Percentiles rank a stretch among this genome's conserved stretches.
Conservation (phyloP, 2,113 vertebrate genomes). For the Noturus placidus region DNA sequence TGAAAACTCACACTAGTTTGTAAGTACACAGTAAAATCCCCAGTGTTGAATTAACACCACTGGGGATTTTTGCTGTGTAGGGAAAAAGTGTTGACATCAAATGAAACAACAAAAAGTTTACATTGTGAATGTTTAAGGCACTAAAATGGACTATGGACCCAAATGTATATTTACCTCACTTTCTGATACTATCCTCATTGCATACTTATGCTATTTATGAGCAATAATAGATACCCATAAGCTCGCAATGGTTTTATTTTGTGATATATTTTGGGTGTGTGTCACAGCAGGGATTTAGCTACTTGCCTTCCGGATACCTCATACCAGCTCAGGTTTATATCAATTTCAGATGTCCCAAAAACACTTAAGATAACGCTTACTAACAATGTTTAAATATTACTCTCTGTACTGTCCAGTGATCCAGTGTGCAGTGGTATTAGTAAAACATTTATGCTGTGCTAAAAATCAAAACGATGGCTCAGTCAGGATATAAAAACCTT, state of each 20-base stretch:
- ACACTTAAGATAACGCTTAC: background rate
- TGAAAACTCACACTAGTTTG: background rate
- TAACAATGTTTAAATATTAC: background rate
- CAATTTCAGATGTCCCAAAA: background rate
- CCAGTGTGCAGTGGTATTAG: background rate
- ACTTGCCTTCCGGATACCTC: slow-evolving; percentile 2
- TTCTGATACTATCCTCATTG: background rate
- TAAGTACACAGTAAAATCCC: background rate
- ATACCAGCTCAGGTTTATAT: background rate
- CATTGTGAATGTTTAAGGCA: background rate
- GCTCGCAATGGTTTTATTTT: slow-evolving; percentile 14
- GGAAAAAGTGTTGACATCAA: background rate
- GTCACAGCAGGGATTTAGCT: slow-evolving; percentile 31
- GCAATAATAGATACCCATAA: slow-evolving; percentile 15
- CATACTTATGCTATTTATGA: background rate
- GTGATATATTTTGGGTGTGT: slow-evolving; percentile 31
- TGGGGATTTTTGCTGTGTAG: too few species aligned
- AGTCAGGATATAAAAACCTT: background rate
- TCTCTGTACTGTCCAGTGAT: background rate
- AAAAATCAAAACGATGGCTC: background rate
- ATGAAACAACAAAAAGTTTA: background rate
- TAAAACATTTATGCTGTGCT: background rate
- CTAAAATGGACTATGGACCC: background rate
- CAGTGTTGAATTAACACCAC: too few species aligned
- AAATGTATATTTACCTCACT: background rate